phyloP scores from a whole-genome alignment of 2,888 invertebrate species.

The Lepidonotus clava region DNA sequence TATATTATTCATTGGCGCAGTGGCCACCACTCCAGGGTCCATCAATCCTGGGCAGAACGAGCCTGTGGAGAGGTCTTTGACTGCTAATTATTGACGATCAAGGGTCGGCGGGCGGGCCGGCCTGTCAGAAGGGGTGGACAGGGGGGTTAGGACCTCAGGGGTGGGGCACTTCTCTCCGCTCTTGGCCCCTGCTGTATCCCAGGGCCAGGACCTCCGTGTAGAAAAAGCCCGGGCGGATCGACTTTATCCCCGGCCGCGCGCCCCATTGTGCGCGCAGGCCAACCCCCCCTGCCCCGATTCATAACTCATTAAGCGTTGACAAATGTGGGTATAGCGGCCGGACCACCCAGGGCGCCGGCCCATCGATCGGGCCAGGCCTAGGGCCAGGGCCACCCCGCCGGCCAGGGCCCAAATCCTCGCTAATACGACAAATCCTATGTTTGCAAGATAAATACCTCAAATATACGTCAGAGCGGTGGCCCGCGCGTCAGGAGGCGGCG shows the following conservation, averaged over 20 bases:
- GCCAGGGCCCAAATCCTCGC: not conserved
- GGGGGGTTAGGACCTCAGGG: slow-evolving; percentile 28
- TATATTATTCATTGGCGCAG: slow-evolving; percentile 49
- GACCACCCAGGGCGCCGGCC: slow-evolving; percentile 23
- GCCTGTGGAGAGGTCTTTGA: slow-evolving; percentile 46
- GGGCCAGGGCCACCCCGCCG: not conserved
- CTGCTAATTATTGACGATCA: slow-evolving; percentile 52
- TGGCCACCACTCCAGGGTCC: slow-evolving; percentile 21
- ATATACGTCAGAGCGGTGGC: slow-evolving; percentile 19
- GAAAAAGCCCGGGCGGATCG: not conserved
- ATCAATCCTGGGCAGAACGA: slow-evolving; percentile 33
- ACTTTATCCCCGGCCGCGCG: not conserved
- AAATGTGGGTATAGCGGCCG: slow-evolving; percentile 35
- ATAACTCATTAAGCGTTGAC: slow-evolving; percentile 49
- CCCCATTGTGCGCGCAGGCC: not conserved
- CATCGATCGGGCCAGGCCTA: not conserved
- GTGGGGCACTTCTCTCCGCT: slow-evolving; percentile 16
- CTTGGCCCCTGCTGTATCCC: not conserved
- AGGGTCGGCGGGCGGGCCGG: slow-evolving; percentile 22
- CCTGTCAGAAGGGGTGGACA: slow-evolving; percentile 10
- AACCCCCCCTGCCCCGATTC: not conserved
- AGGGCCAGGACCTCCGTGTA: not conserved
- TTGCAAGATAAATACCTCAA: slow-evolving; percentile 43
- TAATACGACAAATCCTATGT: slow-evolving; percentile 48
- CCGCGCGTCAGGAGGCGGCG: not conserved